phyloP scores from a whole-genome alignment of 2,113 vertebrate genomes.

The Apeltes quadracus region DNA sequence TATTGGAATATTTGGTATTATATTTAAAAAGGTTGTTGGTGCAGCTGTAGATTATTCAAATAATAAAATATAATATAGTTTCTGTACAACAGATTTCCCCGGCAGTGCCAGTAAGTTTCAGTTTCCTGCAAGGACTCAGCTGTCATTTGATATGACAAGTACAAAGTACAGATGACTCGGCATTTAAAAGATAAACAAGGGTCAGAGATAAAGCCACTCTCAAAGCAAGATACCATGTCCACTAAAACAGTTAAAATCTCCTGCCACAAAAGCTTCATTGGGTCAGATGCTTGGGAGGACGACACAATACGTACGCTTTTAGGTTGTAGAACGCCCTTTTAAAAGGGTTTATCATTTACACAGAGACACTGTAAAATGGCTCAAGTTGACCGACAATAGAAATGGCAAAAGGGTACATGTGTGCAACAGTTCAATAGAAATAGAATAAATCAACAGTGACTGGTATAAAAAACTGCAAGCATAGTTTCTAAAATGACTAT shows the following conservation, averaged over 20 bases:
- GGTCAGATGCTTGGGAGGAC: background rate
- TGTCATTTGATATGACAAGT: constrained; percentile 5
- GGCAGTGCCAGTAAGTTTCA: constrained; percentile 1
- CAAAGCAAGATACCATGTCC: background rate
- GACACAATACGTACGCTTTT: background rate
- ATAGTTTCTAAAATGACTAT: background rate
- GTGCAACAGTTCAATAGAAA: background rate
- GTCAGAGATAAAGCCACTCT: constrained; percentile 18
- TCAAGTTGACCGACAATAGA: background rate
- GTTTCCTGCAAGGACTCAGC: constrained; percentile 9
- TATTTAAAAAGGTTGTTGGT: background rate
- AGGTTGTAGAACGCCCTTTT: background rate
- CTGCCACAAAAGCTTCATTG: background rate
- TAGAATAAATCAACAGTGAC: background rate
- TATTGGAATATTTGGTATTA: background rate
- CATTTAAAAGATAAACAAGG: constrained; percentile 21
- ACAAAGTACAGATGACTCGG: constrained; percentile 48
- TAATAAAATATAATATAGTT: background rate
- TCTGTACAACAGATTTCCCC: background rate
- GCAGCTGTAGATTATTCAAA: background rate
- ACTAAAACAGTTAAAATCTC: background rate
- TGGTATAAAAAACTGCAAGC: background rate
- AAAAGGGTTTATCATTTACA: background rate
- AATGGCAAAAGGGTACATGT: background rate
- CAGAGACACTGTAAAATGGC: background rate